Conservation (phyloP, 2,113 vertebrate species). For the Dromiciops gliroides region DNA sequence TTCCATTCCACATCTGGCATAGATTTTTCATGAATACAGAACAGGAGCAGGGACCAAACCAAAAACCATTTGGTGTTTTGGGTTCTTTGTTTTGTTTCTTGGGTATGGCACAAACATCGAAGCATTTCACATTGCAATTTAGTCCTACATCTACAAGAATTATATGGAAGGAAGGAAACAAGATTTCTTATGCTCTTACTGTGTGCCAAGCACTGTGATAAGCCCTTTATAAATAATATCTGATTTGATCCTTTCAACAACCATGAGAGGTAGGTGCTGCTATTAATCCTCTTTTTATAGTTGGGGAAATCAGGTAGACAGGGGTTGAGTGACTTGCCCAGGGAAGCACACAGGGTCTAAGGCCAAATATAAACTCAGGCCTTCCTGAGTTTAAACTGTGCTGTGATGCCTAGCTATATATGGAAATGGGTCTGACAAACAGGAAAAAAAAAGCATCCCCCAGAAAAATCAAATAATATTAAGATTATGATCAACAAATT, state of each 20-base stretch:
- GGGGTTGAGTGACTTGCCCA: neutral
- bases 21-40: neutral
- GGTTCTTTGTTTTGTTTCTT: neutral
- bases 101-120: neutral
- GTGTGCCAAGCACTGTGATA: neutral
- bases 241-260: neutral
- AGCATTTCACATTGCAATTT: neutral
- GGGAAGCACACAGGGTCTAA: neutral
- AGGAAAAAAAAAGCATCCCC: neutral
- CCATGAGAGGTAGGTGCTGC: neutral
- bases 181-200: neutral
- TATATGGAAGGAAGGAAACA: neutral
- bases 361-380: neutral
- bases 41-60: neutral
- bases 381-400: no score
- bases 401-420: neutral
- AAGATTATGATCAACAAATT: neutral
- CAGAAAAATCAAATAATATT: neutral
- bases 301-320: neutral
- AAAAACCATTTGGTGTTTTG: neutral
- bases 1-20: neutral
- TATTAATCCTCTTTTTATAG: neutral
- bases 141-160: neutral
- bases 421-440: neutral
- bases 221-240: neutral